phyloP scores from a whole-genome alignment of 2,113 vertebrate species.

The Nothocercus nigrocapillus region DNA sequence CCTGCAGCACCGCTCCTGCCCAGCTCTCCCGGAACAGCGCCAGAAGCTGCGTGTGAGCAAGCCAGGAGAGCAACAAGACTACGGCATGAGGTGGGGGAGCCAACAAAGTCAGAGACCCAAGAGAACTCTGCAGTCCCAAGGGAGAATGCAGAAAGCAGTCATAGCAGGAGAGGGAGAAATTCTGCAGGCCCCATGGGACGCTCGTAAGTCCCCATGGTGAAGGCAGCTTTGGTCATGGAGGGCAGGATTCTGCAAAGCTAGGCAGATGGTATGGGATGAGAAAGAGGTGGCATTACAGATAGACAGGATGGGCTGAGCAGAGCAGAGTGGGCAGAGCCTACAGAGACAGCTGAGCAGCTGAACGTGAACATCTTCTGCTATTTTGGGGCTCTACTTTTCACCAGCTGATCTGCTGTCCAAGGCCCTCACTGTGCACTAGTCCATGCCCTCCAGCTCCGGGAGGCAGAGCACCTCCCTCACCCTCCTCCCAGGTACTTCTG shows the following conservation, averaged over 20 bases:
- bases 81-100: neutral
- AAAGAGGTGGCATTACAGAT: neutral
- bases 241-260: neutral
- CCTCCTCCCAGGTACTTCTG: neutral
- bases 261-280: neutral
- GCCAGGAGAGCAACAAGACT: neutral
- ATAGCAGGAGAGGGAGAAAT: neutral
- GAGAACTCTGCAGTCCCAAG: neutral
- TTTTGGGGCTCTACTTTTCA: neutral
- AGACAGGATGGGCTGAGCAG: neutral
- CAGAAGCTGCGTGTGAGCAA: neutral
- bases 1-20: rapidly evolving
- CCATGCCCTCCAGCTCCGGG: neutral
- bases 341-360: neutral
- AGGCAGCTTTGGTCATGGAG: neutral
- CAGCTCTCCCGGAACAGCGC: neutral
- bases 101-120: neutral
- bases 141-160: neutral
- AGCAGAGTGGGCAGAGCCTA: neutral
- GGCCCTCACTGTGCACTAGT: too few species aligned
- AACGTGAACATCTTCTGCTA: neutral
- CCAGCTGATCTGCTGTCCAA: neutral
- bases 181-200: neutral
- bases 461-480: neutral
- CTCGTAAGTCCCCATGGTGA: neutral